Evolutionary conservation across 2,113 vertebrate genomes (phyloP).

Genomic region (Trematomus loennbergii): DNA sequence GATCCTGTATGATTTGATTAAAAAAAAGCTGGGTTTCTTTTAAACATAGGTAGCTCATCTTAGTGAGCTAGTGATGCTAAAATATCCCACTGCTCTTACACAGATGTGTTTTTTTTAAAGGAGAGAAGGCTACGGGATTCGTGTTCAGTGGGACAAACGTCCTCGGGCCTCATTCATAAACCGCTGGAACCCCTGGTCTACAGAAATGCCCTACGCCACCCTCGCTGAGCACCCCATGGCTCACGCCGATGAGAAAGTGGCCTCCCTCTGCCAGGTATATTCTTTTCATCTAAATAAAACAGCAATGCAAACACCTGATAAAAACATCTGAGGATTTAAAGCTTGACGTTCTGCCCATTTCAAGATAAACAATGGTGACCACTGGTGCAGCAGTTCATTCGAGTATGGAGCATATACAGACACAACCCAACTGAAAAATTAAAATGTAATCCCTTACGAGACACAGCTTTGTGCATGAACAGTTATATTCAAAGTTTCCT

Average conservation of each 20-base stretch:
- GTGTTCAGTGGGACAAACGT: slow-evolving; percentile 96
- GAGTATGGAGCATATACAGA: background rate
- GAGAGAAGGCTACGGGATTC: slow-evolving; percentile 90
- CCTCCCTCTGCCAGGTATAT: slow-evolving; percentile 92
- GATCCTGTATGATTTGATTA: background rate
- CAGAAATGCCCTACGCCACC: slow-evolving; percentile 92
- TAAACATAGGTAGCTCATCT: background rate
- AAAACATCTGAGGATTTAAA: background rate
- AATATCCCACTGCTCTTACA: background rate
- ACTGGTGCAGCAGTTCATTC: slow-evolving; percentile 15
- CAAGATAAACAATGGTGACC: slow-evolving; percentile 38
- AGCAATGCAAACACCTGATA: background rate
- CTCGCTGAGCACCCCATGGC: slow-evolving; percentile 96
- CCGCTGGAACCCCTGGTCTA: slow-evolving; percentile 98
- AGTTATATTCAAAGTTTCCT: slow-evolving; percentile 11
- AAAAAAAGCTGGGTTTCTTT: background rate
- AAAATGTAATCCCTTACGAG: background rate
- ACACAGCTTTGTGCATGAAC: slow-evolving; percentile 16
- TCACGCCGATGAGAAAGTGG: slow-evolving; percentile 90
- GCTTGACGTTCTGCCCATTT: background rate
- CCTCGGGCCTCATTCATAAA: slow-evolving; percentile 91
- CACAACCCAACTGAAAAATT: slow-evolving; percentile 27
- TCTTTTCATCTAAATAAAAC: background rate
- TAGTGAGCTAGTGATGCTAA: background rate
- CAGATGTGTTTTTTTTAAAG: slow-evolving; percentile 71